Percentiles rank a stretch among this genome's conserved stretches.
Evolutionary conservation across 2,797 vertebrate genomes (phyloP).

Genomic region (Phoebastria nigripes): DNA sequence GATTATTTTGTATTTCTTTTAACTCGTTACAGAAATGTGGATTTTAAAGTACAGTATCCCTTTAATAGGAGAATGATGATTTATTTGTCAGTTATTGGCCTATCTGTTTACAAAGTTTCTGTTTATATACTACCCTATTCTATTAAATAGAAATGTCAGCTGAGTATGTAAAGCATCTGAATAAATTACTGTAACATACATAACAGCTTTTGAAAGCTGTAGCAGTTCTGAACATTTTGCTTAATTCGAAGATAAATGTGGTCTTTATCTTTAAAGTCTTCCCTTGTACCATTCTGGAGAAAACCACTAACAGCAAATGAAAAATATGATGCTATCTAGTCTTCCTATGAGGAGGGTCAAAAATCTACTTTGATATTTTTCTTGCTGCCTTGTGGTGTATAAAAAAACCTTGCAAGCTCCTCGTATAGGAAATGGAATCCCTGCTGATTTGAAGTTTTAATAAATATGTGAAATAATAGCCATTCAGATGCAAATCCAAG

Average conservation of each 20-base stretch:
- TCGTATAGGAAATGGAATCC: neutral
- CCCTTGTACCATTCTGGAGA: neutral
- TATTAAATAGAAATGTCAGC: neutral
- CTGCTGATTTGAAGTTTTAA: neutral
- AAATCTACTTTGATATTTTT: neutral
- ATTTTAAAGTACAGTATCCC: neutral
- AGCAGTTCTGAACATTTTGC: neutral
- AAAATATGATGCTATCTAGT: neutral
- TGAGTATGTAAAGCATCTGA: neutral
- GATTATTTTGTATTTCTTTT: neutral
- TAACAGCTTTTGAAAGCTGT: neutral
- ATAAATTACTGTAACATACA: neutral
- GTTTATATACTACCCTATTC: neutral
- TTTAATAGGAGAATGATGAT: neutral
- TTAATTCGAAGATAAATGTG: neutral
- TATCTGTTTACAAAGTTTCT: neutral
- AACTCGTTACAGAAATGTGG: neutral
- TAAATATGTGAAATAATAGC: neutral
- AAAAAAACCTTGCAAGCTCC: neutral
- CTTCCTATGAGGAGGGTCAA: neutral
- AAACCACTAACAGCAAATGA: neutral
- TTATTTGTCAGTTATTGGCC: neutral
- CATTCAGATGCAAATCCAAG: neutral
- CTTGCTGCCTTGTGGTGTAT: neutral
- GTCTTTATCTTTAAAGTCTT: neutral